Percentiles rank a stretch among this genome's conserved stretches.
Conservation (phyloP, 2,113 vertebrate genomes). For the Carassius auratus region DNA sequence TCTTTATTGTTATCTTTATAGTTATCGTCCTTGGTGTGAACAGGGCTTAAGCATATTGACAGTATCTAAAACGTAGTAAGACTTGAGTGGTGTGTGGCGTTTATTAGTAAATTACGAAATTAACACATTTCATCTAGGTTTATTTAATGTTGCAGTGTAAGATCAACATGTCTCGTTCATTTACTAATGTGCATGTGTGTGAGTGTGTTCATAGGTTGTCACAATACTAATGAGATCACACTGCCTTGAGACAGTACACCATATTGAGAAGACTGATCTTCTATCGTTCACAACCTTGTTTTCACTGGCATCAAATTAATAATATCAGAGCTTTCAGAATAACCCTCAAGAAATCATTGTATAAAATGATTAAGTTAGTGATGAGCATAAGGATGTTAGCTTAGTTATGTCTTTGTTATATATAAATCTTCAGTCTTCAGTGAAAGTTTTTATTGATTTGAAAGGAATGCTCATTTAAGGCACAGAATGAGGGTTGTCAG, state of each 20-base stretch:
- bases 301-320: background rate
- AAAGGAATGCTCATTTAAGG: background rate
- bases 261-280: background rate
- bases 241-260: background rate
- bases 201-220: background rate
- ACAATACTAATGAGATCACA: constrained; percentile 9
- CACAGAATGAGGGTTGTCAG: background rate
- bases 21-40: no score
- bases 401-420: background rate
- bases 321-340: background rate
- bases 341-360: constrained; percentile 7
- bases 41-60: background rate
- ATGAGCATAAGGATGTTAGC: background rate
- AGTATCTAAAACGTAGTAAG: background rate
- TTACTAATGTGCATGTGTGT: background rate
- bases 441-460: background rate
- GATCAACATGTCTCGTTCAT: background rate
- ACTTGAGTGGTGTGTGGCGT: background rate
- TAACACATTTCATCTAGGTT: background rate
- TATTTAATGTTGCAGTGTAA: background rate
- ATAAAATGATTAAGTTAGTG: background rate
- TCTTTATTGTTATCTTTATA: no score
- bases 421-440: background rate
- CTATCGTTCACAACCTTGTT: background rate
- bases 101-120: background rate